Conservation (phyloP, 2,888 invertebrate genomes). For the Heliconius ismenius region DNA sequence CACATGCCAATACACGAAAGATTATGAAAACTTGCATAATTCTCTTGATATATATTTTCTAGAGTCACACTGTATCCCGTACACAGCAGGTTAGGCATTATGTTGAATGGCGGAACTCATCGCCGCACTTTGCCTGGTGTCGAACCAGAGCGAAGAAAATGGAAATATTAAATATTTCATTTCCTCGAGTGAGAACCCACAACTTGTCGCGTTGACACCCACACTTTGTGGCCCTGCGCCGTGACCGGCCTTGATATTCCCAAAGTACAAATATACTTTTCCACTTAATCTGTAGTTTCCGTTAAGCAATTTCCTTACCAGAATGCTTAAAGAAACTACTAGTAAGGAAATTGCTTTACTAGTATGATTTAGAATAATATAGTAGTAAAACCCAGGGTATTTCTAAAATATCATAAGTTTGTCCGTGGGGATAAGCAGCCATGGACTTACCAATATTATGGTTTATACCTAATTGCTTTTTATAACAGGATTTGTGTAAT, state of each 20-base stretch:
- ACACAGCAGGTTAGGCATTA: too few relatives aligned
- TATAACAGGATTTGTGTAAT: background rate
- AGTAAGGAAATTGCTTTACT: background rate
- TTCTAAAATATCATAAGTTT: background rate
- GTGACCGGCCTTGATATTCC: too few relatives aligned
- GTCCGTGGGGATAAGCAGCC: background rate
- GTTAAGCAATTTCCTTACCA: background rate
- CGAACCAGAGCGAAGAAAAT: too few relatives aligned
- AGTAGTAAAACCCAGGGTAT: background rate
- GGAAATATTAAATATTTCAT: too few relatives aligned
- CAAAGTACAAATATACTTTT: background rate
- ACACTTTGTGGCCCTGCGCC: too few relatives aligned
- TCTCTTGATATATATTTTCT: too few relatives aligned
- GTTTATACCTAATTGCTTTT: background rate
- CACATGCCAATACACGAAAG: background rate
- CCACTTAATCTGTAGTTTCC: background rate
- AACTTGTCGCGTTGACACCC: too few relatives aligned
- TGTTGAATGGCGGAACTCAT: too few relatives aligned
- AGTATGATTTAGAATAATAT: background rate
- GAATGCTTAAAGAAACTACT: background rate
- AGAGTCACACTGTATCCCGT: too few relatives aligned
- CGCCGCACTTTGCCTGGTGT: too few relatives aligned
- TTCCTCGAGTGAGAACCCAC: too few relatives aligned
- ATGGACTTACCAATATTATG: constrained; percentile 2
- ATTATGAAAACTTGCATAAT: background rate